Percentiles rank a stretch among this genome's conserved stretches.
Conservation (phyloP, 2,888 invertebrate species). For the Drepanosiphum platanoidis region DNA sequence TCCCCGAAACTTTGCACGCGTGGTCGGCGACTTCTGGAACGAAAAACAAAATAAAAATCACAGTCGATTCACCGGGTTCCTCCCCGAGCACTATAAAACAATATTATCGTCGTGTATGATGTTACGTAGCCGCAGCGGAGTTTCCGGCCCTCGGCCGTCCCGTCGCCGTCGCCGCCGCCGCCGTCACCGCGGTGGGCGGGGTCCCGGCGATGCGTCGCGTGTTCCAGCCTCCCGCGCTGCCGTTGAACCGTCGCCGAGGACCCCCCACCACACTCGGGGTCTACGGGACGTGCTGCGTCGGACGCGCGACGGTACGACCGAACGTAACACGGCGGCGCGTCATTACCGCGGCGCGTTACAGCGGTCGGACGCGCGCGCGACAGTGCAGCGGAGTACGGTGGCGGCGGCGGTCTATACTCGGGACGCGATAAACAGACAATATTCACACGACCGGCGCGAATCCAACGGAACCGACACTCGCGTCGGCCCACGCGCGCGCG, state of each 20-base stretch:
- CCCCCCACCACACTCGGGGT: background rate
- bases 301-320: background rate
- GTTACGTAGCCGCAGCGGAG: background rate
- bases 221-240: slow-evolving; percentile 48
- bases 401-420: too few species aligned
- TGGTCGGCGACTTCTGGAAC: too few species aligned
- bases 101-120: too few species aligned
- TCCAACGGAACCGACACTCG: background rate
- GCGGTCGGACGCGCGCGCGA: background rate
- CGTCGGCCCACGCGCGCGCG: background rate
- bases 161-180: background rate
- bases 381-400: too few species aligned
- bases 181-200: slow-evolving; percentile 21
- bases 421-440: too few species aligned
- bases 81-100: too few species aligned
- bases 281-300: background rate
- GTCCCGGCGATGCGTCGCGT: slow-evolving; percentile 24
- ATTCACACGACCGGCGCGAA: background rate
- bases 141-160: slow-evolving; percentile 21
- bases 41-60: too few species aligned
- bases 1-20: too few species aligned
- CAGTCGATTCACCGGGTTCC: too few species aligned
- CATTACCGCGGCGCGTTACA: background rate
- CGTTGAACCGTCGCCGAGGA: slow-evolving; percentile 36
- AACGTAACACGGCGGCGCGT: too few species aligned